Conservation (phyloP, 2,797 vertebrate genomes). For the Sebastes cheni region DNA sequence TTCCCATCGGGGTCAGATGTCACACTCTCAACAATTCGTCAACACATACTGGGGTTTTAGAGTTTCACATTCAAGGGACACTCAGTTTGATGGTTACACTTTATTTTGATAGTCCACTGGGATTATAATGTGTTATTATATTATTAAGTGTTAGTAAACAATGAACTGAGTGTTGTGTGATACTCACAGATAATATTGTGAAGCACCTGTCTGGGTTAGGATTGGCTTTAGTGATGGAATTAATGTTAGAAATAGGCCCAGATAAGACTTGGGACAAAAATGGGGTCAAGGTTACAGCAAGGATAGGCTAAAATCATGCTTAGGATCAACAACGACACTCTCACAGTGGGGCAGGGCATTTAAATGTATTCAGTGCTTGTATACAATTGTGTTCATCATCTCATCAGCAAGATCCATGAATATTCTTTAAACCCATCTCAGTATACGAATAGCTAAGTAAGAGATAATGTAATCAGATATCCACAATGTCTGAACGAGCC, state of each 20-base stretch:
- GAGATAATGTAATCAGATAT: neutral
- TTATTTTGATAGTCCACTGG: no score
- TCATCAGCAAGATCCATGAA: neutral
- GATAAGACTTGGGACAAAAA: neutral
- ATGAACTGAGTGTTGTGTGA: neutral
- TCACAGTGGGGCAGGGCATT: neutral
- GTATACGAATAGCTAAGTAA: neutral
- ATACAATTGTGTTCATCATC: neutral
- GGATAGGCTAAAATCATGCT: neutral
- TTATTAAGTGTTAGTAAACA: neutral
- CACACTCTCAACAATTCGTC: neutral
- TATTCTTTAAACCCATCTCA: neutral
- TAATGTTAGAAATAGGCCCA: neutral
- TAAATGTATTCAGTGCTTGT: neutral
- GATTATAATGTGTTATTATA: neutral
- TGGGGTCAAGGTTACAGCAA: neutral
- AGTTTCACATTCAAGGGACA: no score
- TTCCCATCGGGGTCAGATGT: constrained; percentile 23
- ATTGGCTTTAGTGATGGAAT: neutral
- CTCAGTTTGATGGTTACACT: no score
- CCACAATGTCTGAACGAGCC: neutral
- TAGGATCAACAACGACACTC: neutral
- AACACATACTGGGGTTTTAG: no score
- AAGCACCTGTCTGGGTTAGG: neutral
- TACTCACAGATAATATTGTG: neutral